phyloP scores from a whole-genome alignment of 92 coral and sea anemone species.

The Umimayanthus chanpuru region DNA sequence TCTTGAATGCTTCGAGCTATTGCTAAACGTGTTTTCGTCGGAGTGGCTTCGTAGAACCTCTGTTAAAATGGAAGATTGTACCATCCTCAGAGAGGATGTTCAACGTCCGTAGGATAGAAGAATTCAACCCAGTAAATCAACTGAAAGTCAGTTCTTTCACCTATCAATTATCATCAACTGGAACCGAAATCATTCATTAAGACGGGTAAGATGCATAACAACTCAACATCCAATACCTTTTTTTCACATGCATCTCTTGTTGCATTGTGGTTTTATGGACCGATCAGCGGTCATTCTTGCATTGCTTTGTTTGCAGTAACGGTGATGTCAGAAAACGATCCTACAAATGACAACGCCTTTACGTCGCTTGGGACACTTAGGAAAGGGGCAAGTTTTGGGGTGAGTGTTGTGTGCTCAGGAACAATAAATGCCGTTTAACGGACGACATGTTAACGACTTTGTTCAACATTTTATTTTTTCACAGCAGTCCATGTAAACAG shows the following conservation, averaged over 20 bases:
- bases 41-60: no score
- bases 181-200: not conserved
- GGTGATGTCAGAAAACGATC: not conserved
- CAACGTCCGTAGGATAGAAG: no score
- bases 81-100: no score
- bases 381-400: slow-evolving; percentile 16
- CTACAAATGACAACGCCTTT: not conserved
- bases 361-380: slow-evolving; percentile 3
- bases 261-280: not conserved
- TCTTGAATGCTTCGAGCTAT: no score
- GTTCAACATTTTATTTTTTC: no score
- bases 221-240: not conserved
- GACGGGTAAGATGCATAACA: not conserved
- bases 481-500: no score
- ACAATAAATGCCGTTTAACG: not conserved
- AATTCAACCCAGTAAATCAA: no score
- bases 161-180: not conserved
- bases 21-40: no score
- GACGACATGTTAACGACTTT: no score
- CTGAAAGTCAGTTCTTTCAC: no score
- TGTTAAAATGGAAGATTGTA: no score
- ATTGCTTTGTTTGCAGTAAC: not conserved
- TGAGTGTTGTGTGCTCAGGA: not conserved
- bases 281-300: not conserved
- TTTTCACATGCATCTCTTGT: not conserved